A percentile compares a stretch with the other conserved stretches of the same genome.
Evolutionary conservation across 2,888 invertebrate genomes (phyloP).

Genomic region (Cryptosula pallasiana): DNA sequence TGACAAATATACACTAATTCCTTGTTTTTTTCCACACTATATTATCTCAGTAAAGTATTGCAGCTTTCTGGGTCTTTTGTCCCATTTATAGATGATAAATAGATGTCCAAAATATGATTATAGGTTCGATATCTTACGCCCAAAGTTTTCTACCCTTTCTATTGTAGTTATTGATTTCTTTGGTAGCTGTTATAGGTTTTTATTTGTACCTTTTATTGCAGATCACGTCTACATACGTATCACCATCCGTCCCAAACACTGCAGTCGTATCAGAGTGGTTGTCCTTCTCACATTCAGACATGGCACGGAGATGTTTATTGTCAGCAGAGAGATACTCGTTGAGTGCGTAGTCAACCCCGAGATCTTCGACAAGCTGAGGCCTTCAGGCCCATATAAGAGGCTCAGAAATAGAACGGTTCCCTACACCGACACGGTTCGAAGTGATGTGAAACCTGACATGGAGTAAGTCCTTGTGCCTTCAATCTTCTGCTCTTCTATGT

Average conservation of each 20-base stretch:
- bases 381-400: neutral
- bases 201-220: neutral
- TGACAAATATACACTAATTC: too few relatives aligned
- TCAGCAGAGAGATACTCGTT: neutral
- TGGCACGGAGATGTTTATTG: neutral
- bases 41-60: too few relatives aligned
- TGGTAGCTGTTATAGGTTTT: too few relatives aligned
- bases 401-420: neutral
- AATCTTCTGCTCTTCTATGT: too few relatives aligned
- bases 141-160: too few relatives aligned
- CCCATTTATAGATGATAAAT: too few relatives aligned
- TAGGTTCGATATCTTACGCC: too few relatives aligned
- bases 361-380: neutral
- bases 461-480: too few relatives aligned
- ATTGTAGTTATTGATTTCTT: too few relatives aligned
- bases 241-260: neutral
- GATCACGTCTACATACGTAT: neutral
- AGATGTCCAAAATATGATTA: too few relatives aligned
- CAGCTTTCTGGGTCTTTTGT: too few relatives aligned
- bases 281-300: neutral
- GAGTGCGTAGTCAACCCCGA: neutral
- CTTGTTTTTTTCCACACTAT: too few relatives aligned
- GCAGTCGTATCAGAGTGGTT: neutral
- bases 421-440: neutral
- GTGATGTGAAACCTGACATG: slow-evolving; percentile 5